Evolutionary conservation across 1,140 invertebrate species (phyloP), one percentile per base, ranked within the genome.

Genomic region (Uloborus diversus): DNA sequence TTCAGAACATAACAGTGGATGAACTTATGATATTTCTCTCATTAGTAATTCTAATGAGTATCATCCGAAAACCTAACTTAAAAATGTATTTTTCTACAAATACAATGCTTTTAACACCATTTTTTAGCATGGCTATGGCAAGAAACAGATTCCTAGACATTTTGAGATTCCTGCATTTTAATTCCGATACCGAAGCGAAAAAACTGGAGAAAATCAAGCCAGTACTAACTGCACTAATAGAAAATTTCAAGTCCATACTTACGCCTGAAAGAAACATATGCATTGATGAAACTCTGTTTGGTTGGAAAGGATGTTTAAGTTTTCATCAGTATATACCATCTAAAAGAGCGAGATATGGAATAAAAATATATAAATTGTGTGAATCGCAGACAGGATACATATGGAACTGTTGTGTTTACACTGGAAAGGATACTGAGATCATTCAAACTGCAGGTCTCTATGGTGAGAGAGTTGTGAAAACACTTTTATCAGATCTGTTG

Each of bases 1-100:
- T 51, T n/a, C 49, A 51, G 49, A 7, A 13, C 7, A 20, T 51
- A 20, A 51, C 49, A n/a, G 20, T 4, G 4, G 49, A 51, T 51
- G 49, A 51, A 51, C n/a, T 7, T 11, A 51, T 51, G 49, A 51
- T 51, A n/a, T 51, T 51, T 51, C n/a, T 51, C 4, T 5, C n/a
- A 51, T 51, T 51, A 51, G 49, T 51, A 51, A 51, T 51, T 51
- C 49, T 7, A 51, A 51, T 51, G 49, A 51, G 49, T 20, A 51
- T 51, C 13, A 51, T 51, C 4, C 13, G 20, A 20, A 51, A 51
- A 51, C n/a, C 49, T 4, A 51, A 51, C 20, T 20, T 51, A 51
- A 51, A 51, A 51, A 51, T 51, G 49, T 20, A 51, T 20, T 51
- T 51, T 51, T 51, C 49, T 20, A 51, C 49, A 51, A 51, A 13